Evolutionary conservation across 2,797 vertebrate species (phyloP).

Genomic region (Adrianichthys oophorus): DNA sequence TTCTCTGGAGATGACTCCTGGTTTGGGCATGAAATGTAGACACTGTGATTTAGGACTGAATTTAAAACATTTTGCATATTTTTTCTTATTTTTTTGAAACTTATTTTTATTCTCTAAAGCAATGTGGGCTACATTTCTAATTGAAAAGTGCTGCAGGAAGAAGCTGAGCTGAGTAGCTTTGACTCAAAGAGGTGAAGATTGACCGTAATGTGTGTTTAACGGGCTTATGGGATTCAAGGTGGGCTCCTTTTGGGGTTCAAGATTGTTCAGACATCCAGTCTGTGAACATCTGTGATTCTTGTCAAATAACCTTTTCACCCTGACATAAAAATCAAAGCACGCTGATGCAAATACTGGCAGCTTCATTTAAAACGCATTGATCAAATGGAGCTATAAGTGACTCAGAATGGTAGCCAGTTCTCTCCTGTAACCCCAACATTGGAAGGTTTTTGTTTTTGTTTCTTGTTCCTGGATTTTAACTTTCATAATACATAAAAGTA

Average conservation of each 20-base stretch:
- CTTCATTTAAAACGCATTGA: conserved; percentile 18
- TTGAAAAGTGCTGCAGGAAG: neutral
- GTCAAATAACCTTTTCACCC: conserved; percentile 14
- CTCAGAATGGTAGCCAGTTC: conserved; percentile 3
- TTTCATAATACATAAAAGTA: conserved; percentile 13
- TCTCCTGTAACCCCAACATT: conserved; percentile 10
- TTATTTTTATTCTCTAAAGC: neutral
- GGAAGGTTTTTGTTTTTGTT: conserved; percentile 6
- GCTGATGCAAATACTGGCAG: conserved; percentile 15
- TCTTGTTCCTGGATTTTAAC: conserved; percentile 16
- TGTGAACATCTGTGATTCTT: conserved; percentile 14
- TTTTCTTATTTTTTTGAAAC: neutral
- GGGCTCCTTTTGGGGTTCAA: conserved; percentile 12
- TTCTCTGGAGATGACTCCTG: neutral
- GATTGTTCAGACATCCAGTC: neutral
- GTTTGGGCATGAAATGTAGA: neutral
- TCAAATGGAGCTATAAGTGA: conserved; percentile 8
- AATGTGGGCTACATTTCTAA: neutral
- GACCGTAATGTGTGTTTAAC: conserved; percentile 8
- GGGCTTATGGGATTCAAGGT: conserved; percentile 5
- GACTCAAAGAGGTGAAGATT: neutral
- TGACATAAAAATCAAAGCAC: neutral
- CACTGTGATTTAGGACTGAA: neutral
- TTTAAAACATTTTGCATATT: neutral
- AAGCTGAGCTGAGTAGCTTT: neutral